Base-by-base conservation (phyloP, 2,888 invertebrate species). In the Thecocarcelia acutangulata region DNA sequence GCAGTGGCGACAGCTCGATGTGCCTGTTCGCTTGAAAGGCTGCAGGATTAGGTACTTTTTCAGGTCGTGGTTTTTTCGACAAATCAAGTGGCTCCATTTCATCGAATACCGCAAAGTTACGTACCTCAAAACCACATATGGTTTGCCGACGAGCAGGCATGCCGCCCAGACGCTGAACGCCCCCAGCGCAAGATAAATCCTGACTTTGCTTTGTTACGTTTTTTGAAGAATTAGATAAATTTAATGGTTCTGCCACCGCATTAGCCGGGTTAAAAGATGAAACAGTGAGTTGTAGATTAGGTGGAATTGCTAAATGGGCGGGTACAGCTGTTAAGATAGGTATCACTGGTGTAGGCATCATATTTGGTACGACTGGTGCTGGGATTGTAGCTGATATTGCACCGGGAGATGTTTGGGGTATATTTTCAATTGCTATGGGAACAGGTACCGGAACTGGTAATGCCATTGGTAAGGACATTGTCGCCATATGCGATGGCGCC, bases 41-140 rank as follows among this genome's bases (percentile, higher is more conserved):
- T 1, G 69, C 54, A 3, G 74, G 13, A 8, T 73, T 13, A 2
- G 64, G 19, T 4, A 75, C 70, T 11, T 83, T 85, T 40, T 86
- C 85, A n/a, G 84, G 78, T 1, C 85, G 85, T 0, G 88, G 84
- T 80, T 90, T 90, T 70, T 89, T 90, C 0, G 90, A 90, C 37
- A 90, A 80, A 77, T 90, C 90, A 58, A 90, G 84, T 13, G 90
- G 90, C 61, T 89, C 88, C 84, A 89, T 86, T 56, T 89, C 90
- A 61, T 89, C 87, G 74, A 84, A 66, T 3, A 83, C 68, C 19
- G 87, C 58, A 74, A 87, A 69, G 59, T 87, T 87, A 3, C 87
- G 83, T 1, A 85, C 87, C 74, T 89, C 89, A 66, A 88, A 87
- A n/a, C 89, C 89, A 56, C 88, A 88, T 52, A 89, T 89, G 9